Evolutionary conservation across 2,888 invertebrate genomes (phyloP), one percentile per base, ranked within the genome.

Genomic region (Biston stratarius): DNA sequence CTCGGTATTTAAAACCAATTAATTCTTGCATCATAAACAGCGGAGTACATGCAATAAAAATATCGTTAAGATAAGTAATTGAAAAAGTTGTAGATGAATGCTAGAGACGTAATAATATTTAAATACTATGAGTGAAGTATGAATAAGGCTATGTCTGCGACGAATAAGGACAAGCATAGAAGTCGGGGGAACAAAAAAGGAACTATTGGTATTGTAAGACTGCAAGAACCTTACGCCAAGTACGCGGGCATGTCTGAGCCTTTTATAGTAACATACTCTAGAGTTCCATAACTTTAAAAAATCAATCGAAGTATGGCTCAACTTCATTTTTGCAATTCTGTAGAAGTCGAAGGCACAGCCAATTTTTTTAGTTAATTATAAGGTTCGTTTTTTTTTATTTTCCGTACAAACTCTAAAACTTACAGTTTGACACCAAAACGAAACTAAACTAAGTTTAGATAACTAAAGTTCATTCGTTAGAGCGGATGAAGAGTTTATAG

Each of bases 11-110:
- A 68, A 71, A 69, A 68, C 51, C 69, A 72, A 75, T 75, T 68
- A 68, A 71, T 53, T 62, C 67, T 57, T 57, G 52, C 65, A 74
- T 69, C 68, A 61, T 61, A 70, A 68, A 72, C 66, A 38, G 42
- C 55, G 36, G 47, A 67, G 63, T 72, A 69, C 67, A 63, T 56
- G 63, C 65, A 72, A 75, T 73, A 75, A 72, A 75, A 71, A 56
- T 71, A 69, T 71, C 69, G 66, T 73, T 72, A 72, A 69, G 57
- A 69, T 66, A 69, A 69, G 58, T 59, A 61, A 69, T 70, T 69
- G 52, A 63, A 67, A 68, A 63, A 64, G 60, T 72, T 59, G 61
- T 73, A 47, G 40, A 49, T 34, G 56, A 62, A 69, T 58, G 66
- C 61, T 67, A 64, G 58, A 64, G 65, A 60, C 63, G 67, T 71